Evolutionary conservation across 2,113 vertebrate species (phyloP), one percentile per base, ranked within the genome.

Genomic region (Podocnemis expansa): DNA sequence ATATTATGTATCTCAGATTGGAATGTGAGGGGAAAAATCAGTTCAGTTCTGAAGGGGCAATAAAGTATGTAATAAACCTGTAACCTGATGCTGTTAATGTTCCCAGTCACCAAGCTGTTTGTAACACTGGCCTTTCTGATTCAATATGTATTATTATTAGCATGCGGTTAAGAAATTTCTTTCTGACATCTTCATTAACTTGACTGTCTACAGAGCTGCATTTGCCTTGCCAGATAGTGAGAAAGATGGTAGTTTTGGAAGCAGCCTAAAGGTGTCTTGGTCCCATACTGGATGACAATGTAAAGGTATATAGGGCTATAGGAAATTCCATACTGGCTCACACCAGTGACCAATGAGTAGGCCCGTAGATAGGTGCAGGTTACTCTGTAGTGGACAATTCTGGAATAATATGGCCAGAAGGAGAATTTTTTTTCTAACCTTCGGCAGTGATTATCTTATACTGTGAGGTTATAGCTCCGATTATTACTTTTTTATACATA

Each of bases 131-230:
- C 73, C 67, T 88, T 95, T 95, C 94, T 89, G 29, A 70, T 91
- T 78, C 25, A 49, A 0, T 95, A 90, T 95, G n/a, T n/a, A n/a
- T 87, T 84, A 67, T 80, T 76, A 1, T 76, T 87, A 93, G 93
- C 80, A 60, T 78, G 27, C 67, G n/a, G 58, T 90, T 91, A 73
- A 86, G 83, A 95, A 31, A 95, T 96, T 96, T 95, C 83, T 84
- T 85, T 89, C 56, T 88, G 80, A 87, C 47, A 12, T 93, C 79
- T 87, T 95, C 94, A 91, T 96, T 97, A 95, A 80, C 67, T 92
- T 88, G 17, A 76, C 90, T 80, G 45, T 89, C 52, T 90, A 25
- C 85, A 73, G 43, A 89, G 90, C 90, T 88, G 80, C 38, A 5
- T 16, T 94, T 91, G 90, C 63, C 41, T 84, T 93, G 91, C 52